Evolutionary conservation across 2,113 vertebrate species (phyloP).

Genomic region (Sisor rabdophorus): DNA sequence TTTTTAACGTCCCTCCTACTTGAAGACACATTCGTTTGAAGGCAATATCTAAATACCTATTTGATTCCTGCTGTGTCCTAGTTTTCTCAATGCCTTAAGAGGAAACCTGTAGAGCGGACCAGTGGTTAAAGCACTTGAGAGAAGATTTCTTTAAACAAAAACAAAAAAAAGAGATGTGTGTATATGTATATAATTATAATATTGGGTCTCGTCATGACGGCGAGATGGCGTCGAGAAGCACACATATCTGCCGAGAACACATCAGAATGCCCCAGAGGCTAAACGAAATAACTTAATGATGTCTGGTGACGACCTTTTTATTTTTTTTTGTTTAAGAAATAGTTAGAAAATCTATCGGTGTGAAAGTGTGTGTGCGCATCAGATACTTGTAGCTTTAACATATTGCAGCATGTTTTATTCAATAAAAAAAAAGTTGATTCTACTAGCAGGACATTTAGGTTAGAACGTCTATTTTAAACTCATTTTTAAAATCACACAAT

Average conservation of each 20-base stretch:
- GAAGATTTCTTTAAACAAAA: slow-evolving; percentile 11
- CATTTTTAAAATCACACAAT: background rate
- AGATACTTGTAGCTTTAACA: background rate
- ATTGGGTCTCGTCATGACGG: slow-evolving; percentile 12
- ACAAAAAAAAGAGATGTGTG: background rate
- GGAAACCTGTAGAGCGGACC: slow-evolving; percentile 30
- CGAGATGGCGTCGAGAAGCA: slow-evolving; percentile 37
- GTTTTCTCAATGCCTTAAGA: slow-evolving; percentile 47
- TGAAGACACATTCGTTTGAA: slow-evolving; percentile 45
- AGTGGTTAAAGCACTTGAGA: slow-evolving; percentile 43
- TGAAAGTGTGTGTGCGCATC: background rate
- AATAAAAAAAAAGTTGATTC: background rate
- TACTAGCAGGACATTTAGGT: background rate
- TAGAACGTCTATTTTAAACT: background rate
- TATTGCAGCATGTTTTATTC: background rate
- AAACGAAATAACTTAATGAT: background rate
- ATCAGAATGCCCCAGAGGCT: background rate
- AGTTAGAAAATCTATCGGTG: background rate
- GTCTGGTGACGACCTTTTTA: slow-evolving; percentile 2
- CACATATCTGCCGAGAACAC: slow-evolving; percentile 37
- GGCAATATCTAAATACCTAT: slow-evolving; percentile 49
- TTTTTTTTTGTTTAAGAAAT: background rate
- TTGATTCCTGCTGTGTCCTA: slow-evolving; percentile 38
- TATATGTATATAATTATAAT: background rate
- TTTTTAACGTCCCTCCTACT: slow-evolving; percentile 47